Evolutionary conservation across 2,797 vertebrate species (phyloP), one percentile per base, ranked within the genome.

Genomic region (Bufotes viridis): DNA sequence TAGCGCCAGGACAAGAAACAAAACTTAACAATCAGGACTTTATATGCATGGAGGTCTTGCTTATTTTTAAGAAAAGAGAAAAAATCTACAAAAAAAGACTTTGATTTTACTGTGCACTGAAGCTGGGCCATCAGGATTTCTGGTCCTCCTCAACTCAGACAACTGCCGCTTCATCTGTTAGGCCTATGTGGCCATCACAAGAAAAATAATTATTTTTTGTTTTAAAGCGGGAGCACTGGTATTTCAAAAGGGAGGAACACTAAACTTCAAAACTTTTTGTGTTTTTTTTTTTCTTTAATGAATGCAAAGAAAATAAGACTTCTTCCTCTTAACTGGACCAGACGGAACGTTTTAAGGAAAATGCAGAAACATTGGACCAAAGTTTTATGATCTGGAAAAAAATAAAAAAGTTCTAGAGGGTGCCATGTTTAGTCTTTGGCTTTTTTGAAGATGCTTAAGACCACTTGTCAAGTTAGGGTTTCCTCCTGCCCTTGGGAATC

Each of bases 241-340:
- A 90, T 91, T 90, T 91, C 91, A 92, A 92, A 91, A 93, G 86
- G 89, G 92, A 92, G 91, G 29, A 81, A 81, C 49, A 20, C 24
- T 79, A 34, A n/a, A 74, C 81, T 80, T 91, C 91, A 89, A 0
- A 87, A 90, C 91, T 88, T 92, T 93, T 17, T 58, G 9, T 12
- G 1, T 53, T 29, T 29, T 29, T 58, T 79, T 78, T 57, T 79
- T 34, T 60, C 91, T 88, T 20, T 91, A 89, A 67, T 60, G 70
- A 84, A 75, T 84, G 83, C 83, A 84, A 90, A 91, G 65, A 49
- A 81, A 76, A 67, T n/a, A 22, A 74, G 63, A 92, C 60, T 86
- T 82, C 1, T 88, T 92, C 69, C 22, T 94, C 91, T 92, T 91
- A 93, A 92, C 92, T 88, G 93, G 93, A 94, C 93, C 92, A 94